These are phyloP conservation scores for Labia minor DNA, from an alignment of 2,888 invertebrate species.

Conservation along the genomic window DNA sequence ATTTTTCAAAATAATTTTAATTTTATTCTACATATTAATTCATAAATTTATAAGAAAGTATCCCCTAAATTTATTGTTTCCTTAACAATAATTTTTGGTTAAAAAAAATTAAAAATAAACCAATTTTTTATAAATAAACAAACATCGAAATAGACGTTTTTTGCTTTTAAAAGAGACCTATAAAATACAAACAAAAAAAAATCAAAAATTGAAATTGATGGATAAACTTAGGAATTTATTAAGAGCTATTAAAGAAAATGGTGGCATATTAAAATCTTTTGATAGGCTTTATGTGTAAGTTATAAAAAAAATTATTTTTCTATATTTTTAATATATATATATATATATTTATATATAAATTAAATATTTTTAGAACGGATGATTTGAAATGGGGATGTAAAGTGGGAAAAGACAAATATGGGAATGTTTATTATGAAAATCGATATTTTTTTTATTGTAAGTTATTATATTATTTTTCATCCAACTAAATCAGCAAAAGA, in stretches of 20 bases:
- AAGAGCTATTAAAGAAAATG: not conserved
- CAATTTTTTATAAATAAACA: no score
- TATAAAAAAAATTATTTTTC: not conserved
- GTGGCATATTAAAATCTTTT: not conserved
- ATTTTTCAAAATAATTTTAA: no score
- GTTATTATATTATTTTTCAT: slow-evolving; percentile 25
- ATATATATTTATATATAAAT: not conserved
- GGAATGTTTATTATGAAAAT: slow-evolving; percentile 91
- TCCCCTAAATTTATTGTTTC: no score
- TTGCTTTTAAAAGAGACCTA: no score
- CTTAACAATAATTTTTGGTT: no score
- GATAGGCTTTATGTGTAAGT: not conserved
- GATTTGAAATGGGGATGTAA: slow-evolving; percentile 71
- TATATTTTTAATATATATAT: not conserved
- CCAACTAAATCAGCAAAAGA: no score
- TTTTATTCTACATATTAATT: no score
- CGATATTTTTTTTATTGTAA: slow-evolving; percentile 71
- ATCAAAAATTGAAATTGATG: no score
- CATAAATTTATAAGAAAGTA: no score
- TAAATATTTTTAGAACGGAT: slow-evolving; percentile 49
- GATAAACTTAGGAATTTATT: not conserved
- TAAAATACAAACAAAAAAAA: not conserved
- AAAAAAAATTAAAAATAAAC: no score
- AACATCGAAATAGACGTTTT: no score
- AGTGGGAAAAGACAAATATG: slow-evolving; percentile 79